These are phyloP conservation scores for Molossus molossus DNA, from an alignment of 2,797 vertebrate species.

Conservation along the genomic window DNA sequence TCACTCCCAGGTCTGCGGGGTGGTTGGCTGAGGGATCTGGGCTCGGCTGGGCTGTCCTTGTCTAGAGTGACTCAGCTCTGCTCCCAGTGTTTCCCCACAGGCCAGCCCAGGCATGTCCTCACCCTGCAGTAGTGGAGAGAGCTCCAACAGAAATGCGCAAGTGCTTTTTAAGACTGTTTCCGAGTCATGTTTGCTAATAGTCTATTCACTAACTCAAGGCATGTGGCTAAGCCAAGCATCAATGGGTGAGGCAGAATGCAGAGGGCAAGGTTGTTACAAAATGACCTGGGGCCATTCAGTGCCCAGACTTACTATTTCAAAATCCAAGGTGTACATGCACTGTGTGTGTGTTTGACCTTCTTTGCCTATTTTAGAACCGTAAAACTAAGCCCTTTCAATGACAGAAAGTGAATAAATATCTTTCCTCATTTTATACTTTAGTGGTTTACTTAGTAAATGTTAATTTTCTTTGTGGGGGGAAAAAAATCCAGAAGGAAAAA, in stretches of 20 bases:
- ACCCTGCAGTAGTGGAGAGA: not conserved
- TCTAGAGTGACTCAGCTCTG: not conserved
- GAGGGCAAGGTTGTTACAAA: too few species aligned
- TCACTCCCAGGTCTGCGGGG: not conserved
- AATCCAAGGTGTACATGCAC: not conserved
- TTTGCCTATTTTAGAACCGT: not conserved
- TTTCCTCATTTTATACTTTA: not conserved
- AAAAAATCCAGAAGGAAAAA: not conserved
- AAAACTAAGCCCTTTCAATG: slow-evolving; percentile 15
- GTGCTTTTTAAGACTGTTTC: not conserved
- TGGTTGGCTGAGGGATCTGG: not conserved
- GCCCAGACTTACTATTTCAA: not conserved
- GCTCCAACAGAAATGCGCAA: not conserved
- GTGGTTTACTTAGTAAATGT: not conserved
- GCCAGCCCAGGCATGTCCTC: not conserved
- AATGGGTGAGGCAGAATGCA: not conserved
- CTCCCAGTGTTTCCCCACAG: not conserved
- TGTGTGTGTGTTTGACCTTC: not conserved
- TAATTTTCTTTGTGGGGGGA: not conserved
- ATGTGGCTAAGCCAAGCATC: not conserved
- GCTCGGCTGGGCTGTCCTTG: not conserved
- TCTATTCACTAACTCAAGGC: not conserved
- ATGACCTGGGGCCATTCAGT: fast-evolving
- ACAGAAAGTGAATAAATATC: not conserved
- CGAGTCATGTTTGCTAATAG: not conserved